A percentile compares a stretch with the other conserved stretches of the same genome.
These are phyloP conservation scores for Petaurus breviceps DNA, from an alignment of 2,113 vertebrate genomes.

Conservation along the genomic window DNA sequence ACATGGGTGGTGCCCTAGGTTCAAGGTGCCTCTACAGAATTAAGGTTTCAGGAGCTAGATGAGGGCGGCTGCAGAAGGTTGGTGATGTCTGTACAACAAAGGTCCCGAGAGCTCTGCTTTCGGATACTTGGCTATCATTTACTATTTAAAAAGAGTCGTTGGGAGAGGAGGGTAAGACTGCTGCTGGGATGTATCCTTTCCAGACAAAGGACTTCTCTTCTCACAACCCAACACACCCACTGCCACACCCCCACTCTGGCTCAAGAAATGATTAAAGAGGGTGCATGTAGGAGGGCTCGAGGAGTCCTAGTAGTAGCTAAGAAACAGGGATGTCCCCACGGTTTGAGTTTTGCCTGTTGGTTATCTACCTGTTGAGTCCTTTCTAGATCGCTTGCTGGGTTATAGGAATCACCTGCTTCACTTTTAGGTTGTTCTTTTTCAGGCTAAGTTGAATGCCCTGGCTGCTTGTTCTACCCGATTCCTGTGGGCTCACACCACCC, in stretches of 20 bases:
- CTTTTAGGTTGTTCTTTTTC: neutral
- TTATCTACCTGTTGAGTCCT: neutral
- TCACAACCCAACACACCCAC: neutral
- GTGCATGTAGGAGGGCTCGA: too few species aligned
- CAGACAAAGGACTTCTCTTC: too few species aligned
- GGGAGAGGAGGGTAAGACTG: neutral
- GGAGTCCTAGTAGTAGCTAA: neutral
- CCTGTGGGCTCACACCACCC: neutral
- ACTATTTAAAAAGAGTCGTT: neutral
- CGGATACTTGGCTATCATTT: neutral
- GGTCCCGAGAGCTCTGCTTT: neutral
- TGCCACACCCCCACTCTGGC: neutral
- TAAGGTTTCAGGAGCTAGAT: neutral
- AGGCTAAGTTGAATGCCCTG: neutral
- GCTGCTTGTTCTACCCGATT: neutral
- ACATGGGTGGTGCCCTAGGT: neutral
- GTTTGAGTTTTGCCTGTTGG: neutral
- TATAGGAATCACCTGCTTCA: neutral
- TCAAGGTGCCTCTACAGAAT: neutral
- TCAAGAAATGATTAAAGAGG: neutral
- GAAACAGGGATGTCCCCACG: neutral
- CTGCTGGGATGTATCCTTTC: neutral
- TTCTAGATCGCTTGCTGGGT: neutral
- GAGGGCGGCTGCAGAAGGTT: neutral
- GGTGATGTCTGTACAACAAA: neutral